phyloP scores from a whole-genome alignment of 2,797 vertebrate species.

The Aulostomus chinensis region DNA sequence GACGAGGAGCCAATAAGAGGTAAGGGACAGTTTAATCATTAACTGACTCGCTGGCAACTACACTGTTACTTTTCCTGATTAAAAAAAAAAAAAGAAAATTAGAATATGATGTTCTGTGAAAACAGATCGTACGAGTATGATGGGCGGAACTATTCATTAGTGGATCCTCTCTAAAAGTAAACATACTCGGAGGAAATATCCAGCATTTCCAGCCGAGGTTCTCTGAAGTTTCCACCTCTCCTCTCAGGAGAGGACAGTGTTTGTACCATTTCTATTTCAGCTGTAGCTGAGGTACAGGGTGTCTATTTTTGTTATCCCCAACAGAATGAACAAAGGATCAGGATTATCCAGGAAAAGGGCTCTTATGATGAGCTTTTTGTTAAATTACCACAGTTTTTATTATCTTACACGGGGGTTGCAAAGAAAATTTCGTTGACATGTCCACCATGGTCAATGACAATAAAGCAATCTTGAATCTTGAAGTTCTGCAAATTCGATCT shows the following conservation, averaged over 20 bases:
- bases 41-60: too few species aligned
- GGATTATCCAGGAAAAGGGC: conserved; percentile 40
- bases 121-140: too few species aligned
- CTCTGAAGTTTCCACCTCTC: conserved; percentile 40
- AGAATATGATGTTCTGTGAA: too few species aligned
- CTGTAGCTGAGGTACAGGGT: conserved; percentile 24
- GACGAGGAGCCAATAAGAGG: too few species aligned
- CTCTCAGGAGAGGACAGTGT: conserved; percentile 44
- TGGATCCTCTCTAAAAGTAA: too few species aligned
- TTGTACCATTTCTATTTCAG: conserved; percentile 49
- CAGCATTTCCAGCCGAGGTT: conserved; percentile 46
- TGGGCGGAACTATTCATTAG: too few species aligned
- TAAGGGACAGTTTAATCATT: too few species aligned
- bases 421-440: too few species aligned
- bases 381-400: conserved; percentile 37
- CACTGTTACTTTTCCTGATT: too few species aligned
- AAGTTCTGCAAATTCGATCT: conserved; percentile 22
- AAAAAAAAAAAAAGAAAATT: too few species aligned
- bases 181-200: conserved; percentile 44
- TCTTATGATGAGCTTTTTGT: conserved; percentile 48
- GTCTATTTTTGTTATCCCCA: conserved; percentile 66
- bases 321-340: conserved; percentile 55
- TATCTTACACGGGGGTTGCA: background rate
- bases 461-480: too few species aligned
- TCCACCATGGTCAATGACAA: too few species aligned